These are phyloP conservation scores for Margarornis squamiger DNA, from an alignment of 2,797 vertebrate genomes.

Conservation along the genomic window DNA sequence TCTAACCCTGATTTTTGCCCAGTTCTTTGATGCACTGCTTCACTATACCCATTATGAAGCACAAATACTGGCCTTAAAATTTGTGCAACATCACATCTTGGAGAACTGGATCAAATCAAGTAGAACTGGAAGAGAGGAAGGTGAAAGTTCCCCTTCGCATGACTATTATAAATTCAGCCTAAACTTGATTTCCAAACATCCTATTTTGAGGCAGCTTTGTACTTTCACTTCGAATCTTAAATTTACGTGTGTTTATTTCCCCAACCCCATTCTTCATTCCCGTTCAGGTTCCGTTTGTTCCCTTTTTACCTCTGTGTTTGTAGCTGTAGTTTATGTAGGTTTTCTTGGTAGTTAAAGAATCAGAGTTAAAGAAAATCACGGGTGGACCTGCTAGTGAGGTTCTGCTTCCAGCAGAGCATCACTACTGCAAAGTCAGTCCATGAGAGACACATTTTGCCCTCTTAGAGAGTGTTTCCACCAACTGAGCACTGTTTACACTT, in stretches of 20 bases:
- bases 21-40: neutral
- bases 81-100: neutral
- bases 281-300: neutral
- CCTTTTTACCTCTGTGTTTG: accelerated
- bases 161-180: neutral
- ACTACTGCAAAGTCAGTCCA: neutral
- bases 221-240: neutral
- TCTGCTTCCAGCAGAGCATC: neutral
- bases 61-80: neutral
- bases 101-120: neutral
- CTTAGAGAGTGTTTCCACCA: neutral
- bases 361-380: neutral
- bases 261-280: neutral
- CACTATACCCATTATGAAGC: accelerated
- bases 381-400: neutral
- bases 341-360: neutral
- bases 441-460: neutral
- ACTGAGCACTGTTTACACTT: neutral
- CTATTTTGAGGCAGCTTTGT: neutral
- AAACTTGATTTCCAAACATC: neutral
- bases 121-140: neutral
- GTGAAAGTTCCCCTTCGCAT: neutral
- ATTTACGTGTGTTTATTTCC: neutral
- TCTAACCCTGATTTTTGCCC: neutral
- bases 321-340: neutral